Evolutionary conservation across 1,140 invertebrate species (phyloP), one percentile per base, ranked within the genome.

Genomic region (Apolygus lucorum): DNA sequence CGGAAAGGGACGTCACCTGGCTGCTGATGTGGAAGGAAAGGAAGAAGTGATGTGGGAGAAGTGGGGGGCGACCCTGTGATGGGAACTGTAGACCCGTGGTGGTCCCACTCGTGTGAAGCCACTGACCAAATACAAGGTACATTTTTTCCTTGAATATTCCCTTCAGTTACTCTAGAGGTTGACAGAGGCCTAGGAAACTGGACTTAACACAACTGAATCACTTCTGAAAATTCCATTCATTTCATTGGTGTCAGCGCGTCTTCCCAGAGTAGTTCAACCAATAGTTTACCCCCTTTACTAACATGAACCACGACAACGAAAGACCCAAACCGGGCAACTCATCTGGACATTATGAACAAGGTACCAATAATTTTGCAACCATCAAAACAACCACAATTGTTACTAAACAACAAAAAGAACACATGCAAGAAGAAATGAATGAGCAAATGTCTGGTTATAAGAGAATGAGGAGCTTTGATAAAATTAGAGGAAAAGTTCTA

Each of bases 391-490:
- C 96, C 17, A 97, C 95, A 74, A 97, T 99, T 76, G 96, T 99
- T 52, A 96, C 94, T 22, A 96, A 97, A 77, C 94, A 99, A 79
- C 93, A 98, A 74, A 97, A 98, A 80, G 96, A 99, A 80, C 96
- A 99, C 78, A 94, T 95, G 85, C 94, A 97, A 70, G 93, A 98
- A 82, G 96, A 99, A 81, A 95, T 98, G 89, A 92, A 98, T 79
- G 96, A 99, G 82, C 96, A 99, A 82, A 98, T 99, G 93, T 93
- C 92, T 54, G 96, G 96, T 2, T 99, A 99, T 79, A 99, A 99
- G 81, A 85, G 96, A 71, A 96, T 99, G 91, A 80, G 92, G 93
- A 74, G 94, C 96, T 73, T 83, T 99, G 73, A 79, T 86, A 70
- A 85, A 85, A 76, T 76, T 99, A 75, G 97, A 99, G 82, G 93